Evolutionary conservation across 1,140 invertebrate genomes (phyloP), one percentile per base, ranked within the genome.

Genomic region (Branchinecta lindahli): DNA sequence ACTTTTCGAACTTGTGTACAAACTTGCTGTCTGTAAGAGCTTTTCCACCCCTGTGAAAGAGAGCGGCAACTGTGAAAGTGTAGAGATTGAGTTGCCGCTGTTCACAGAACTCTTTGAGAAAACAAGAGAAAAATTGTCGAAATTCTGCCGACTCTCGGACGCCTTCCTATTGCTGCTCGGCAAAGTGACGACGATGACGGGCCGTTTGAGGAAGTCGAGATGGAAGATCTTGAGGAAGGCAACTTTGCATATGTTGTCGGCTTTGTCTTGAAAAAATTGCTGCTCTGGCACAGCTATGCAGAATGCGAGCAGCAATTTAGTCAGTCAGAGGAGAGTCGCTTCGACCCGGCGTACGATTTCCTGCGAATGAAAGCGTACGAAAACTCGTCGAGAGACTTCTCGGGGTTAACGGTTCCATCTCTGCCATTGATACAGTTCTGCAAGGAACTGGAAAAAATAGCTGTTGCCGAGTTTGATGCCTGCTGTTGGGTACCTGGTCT

Each of bases 1-100:
- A 52, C n/a, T 52, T 52, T n/a, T 52, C 47, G n/a, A 52, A 52
- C n/a, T 52, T 52, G n/a, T n/a, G 47, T 52, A 52, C 47, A 52
- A 52, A 52, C 47, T 52, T 52, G 47, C 47, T 52, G 9, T 52
- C n/a, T 52, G 47, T 52, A 52, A n/a, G 47, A 52, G n/a, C n/a
- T 52, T 52, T 52, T 52, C 47, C 47, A 52, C 47, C n/a, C 47
- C 47, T 9, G n/a, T 52, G 47, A 52, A 52, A 52, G 47, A 52
- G 9, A 52, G 47, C 47, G 47, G 47, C 47, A 52, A 52, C 47
- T 52, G 47, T 52, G 47, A 52, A 52, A 52, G n/a, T 9, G 47
- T 52, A 9, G 47, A 52, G 9, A n/a, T 52, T n/a, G 47, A 52
- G 47, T 52, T n/a, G 9, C 47, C 47, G 9, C 47, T 52, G n/a